Evolutionary conservation across 2,888 invertebrate genomes (phyloP).

Genomic region (Drosophila paramelanica): DNA sequence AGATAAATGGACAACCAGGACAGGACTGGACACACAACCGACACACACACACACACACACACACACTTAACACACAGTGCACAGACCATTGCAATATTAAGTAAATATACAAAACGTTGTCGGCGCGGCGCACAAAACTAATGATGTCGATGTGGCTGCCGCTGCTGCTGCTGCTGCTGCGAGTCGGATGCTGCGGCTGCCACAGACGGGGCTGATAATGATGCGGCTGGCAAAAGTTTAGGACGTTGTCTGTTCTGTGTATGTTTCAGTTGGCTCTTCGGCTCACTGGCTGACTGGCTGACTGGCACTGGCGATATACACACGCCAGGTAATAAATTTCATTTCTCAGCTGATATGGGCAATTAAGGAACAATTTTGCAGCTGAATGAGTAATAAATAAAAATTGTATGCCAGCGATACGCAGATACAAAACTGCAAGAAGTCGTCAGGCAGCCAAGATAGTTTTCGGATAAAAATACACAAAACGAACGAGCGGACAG

Average conservation of each 20-base stretch:
- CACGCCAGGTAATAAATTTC: constrained; percentile 83
- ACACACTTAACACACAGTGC: constrained; percentile 17
- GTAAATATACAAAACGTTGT: constrained; percentile 81
- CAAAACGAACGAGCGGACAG: constrained; percentile 43
- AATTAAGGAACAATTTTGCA: constrained; percentile 84
- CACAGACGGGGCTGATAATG: constrained; percentile 70
- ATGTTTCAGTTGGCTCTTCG: constrained; percentile 7
- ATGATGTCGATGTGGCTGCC: constrained; percentile 75
- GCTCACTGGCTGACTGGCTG: constrained; percentile 15
- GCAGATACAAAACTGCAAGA: constrained; percentile 81
- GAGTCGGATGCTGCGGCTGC: constrained; percentile 43
- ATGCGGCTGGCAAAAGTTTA: constrained; percentile 79
- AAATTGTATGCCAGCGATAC: constrained; percentile 81
- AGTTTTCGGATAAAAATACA: constrained; percentile 81
- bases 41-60: constrained; percentile 18
- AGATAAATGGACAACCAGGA: constrained; percentile 74
- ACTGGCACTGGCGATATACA: constrained; percentile 79
- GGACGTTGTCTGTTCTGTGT: constrained; percentile 53
- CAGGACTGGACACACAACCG: constrained; percentile 31
- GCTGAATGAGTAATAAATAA: constrained; percentile 84
- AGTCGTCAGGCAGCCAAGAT: constrained; percentile 77
- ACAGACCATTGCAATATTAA: constrained; percentile 78
- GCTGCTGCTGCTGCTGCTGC: constrained; percentile 21
- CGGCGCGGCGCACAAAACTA: constrained; percentile 82
- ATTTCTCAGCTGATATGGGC: constrained; percentile 84